Evolutionary conservation across 2,113 vertebrate genomes (phyloP), one percentile per base, ranked within the genome.

Genomic region (Neofelis nebulosa): DNA sequence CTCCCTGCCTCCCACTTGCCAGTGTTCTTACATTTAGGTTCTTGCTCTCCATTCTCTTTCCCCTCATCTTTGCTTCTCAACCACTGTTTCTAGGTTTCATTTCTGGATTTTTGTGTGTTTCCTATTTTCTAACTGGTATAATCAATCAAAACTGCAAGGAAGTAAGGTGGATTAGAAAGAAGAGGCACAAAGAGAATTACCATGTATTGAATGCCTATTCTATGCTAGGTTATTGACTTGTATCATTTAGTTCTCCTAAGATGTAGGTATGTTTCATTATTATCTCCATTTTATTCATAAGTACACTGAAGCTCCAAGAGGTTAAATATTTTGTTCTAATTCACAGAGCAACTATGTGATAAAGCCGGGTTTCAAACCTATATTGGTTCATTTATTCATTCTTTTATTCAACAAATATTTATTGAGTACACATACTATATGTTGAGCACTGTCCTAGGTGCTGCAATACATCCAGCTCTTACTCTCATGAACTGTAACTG

Each of bases 271-370:
- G 21, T 91, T 92, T 96, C 87, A 68, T 87, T 74, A 78, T 84
- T 91, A 52, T 82, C 38, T 97, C 19, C 27, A 94, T 97, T 97
- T 91, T 80, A 91, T 74, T 96, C 13, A 18, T 91, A 76, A 94
- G 45, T 97, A 83, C 33, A 76, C 11, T 5, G 15, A 96, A 89
- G 3, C n/a, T 41, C 31, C 89, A 38, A 89, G 68, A 91, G 23
- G 27, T 83, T 68, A 94, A 96, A 50, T 92, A 89, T 79, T 92
- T 96, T 92, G 29, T 90, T 86, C 13, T 90, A 86, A 68, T 83
- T 92, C n/a, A 74, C 31, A 76, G 61, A 96, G 41, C 45, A 92
- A 52, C 57, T 92, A 68, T 25, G 2, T 89, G 90, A 36, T 71
- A 91, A 71, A 94, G 15, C 33, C 27, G 76, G 27, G 23, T 95